Evolutionary conservation across 2,113 vertebrate species (phyloP), one percentile per base, ranked within the genome.

Genomic region (Xenopus tropicalis): DNA sequence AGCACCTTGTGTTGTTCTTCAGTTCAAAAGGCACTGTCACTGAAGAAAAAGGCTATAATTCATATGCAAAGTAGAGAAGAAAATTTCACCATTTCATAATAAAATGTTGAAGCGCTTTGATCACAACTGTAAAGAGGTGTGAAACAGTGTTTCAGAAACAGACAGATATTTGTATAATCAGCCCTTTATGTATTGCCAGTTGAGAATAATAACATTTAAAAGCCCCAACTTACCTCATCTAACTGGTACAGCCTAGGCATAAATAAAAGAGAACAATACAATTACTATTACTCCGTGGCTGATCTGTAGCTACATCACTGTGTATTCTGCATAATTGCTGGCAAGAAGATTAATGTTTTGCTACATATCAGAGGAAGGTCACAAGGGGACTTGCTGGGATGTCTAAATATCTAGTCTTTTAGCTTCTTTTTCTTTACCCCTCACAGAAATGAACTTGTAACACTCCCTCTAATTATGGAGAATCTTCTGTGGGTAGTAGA

Each of bases 321-420:
- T 93, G 91, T 92, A 93, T 94, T 95, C 94, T 94, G 94, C 94
- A 93, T 94, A 95, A 94, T 92, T 92, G 90, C 92, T 96, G 94
- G 95, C 96, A 97, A 95, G 93, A 94, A 96, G 97, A 98, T 98
- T 94, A 96, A 97, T 96, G 95, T 95, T 96, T 96, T 95, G 94
- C 94, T 96, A 96, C 95, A 98, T 94, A 97, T 98, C 95, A 95
- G 94, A 94, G 90, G 94, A 93, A 92, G 94, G 95, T 94, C 93
- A 90, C 91, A 89, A 91, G 92, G 90, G 91, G 90, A 88, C 86
- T 92, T 91, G 90, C 81, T 85, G 88, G 89, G 87, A 91, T 93
- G 92, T 94, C 94, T 94, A 94, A 95, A 96, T 91, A 96, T 91
- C 90, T 70, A 88, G 88, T 90, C 86, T 90, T 90, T 90, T 85